Evolutionary conservation across 2,888 invertebrate genomes (phyloP), one percentile per base, ranked within the genome.

Genomic region (Hedya salicella): DNA sequence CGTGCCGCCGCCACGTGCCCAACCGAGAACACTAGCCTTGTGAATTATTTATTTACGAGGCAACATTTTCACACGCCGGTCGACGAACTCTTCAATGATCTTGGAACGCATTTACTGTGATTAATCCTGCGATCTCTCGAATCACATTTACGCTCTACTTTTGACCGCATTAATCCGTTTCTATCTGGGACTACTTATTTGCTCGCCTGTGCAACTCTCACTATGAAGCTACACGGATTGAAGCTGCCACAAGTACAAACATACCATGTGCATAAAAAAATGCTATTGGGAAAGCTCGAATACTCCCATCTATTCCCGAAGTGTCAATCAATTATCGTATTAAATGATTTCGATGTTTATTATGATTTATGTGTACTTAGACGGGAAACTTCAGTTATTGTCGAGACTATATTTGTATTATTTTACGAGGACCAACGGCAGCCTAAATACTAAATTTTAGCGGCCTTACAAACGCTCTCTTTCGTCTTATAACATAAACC

Each of bases 11-110:
- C 88, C 91, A 89, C 91, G 91, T 90, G 89, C 88, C 87, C 85
- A 85, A 84, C n/a, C 81, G 84, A 88, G 88, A 90, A 89, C 89
- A 91, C 91, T 91, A 92, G 91, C 91, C 91, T 92, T 92, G 91
- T 92, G 91, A 92, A 91, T 91, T 92, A 92, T 92, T 91, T 92
- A 92, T 92, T 92, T 92, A 91, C 91, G 91, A 91, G 80, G 78
- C 89, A 89, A 89, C 91, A 91, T 91, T 91, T 91, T 91, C 91
- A 90, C 91, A 91, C 91, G 91, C 87, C 88, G 91, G 91, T 91
- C 91, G 86, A 84, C 75, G 91, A 92, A 88, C 91, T 88, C 87
- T 78, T 77, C 81, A 86, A 82, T 89, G 89, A 87, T 91, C 91
- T 91, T 90, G 90, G 83, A 87, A 87, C 88, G 86, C 85, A 89